Evolutionary conservation across 2,113 vertebrate genomes (phyloP).

Genomic region (Oreotrochilus melanogaster): DNA sequence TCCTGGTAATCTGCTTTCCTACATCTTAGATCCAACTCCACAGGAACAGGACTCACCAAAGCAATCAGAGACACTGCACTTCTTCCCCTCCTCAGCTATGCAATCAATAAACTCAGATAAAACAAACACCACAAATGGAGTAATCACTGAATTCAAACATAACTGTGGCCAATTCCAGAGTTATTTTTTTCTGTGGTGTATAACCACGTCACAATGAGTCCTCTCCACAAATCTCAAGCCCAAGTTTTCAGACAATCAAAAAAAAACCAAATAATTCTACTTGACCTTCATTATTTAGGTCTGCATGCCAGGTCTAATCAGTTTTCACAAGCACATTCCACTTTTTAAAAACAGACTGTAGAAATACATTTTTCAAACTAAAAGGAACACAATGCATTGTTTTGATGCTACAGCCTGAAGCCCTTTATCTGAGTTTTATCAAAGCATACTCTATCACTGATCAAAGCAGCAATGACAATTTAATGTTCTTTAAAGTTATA

Average conservation of each 20-base stretch:
- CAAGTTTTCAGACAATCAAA: conserved; percentile 25
- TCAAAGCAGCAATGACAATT: conserved; percentile 73
- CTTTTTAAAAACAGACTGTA: conserved; percentile 42
- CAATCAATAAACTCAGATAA: not conserved
- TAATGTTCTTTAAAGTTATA: conserved; percentile 61
- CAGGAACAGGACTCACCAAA: not conserved
- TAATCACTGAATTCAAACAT: not conserved
- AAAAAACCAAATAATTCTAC: not conserved
- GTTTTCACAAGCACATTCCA: conserved; percentile 16
- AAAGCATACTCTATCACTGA: conserved; percentile 56
- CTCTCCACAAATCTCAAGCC: not conserved
- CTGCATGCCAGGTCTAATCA: conserved; percentile 59
- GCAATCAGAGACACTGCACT: not conserved
- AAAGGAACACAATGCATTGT: conserved; percentile 30
- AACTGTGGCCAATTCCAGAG: not conserved
- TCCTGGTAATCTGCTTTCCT: not conserved
- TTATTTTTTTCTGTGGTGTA: not conserved
- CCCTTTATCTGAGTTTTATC: conserved; percentile 62
- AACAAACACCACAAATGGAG: not conserved
- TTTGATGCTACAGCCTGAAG: conserved; percentile 67
- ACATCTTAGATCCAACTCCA: not conserved
- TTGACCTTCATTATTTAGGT: conserved; percentile 65
- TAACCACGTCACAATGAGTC: not conserved
- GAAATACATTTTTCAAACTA: conserved; percentile 54
- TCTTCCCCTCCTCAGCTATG: not conserved